Percentiles rank a stretch among this genome's conserved stretches.
Evolutionary conservation across 2,797 vertebrate genomes (phyloP).

Genomic region (Phoebastria nigripes): DNA sequence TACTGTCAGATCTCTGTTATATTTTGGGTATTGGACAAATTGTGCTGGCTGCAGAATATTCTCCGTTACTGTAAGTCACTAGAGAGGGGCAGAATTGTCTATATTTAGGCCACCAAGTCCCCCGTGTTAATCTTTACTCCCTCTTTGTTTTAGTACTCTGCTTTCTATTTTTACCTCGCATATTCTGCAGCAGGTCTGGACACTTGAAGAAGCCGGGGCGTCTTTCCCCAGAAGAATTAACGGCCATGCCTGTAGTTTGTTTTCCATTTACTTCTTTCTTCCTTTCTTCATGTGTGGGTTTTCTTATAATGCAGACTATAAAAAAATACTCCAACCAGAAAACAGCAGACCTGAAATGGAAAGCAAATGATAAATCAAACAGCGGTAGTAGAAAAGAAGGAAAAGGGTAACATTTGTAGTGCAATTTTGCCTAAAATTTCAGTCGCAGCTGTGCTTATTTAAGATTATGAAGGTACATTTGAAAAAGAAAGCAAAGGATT

Average conservation of each 20-base stretch:
- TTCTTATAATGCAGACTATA: background rate
- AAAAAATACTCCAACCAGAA: background rate
- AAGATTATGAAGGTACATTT: background rate
- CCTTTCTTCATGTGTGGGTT: background rate
- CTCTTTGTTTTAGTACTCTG: background rate
- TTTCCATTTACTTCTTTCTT: conserved; percentile 1
- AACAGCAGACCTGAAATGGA: background rate
- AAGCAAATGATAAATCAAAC: background rate
- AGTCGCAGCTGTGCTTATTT: background rate
- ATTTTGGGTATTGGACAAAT: conserved; percentile 46
- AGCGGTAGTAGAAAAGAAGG: background rate
- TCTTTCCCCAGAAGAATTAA: conserved; percentile 25
- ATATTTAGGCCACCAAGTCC: conserved; percentile 38
- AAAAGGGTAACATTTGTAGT: background rate
- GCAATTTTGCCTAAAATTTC: conserved; percentile 2
- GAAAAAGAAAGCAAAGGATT: background rate
- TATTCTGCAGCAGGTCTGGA: background rate
- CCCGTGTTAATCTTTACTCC: background rate
- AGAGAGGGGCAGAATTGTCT: conserved; percentile 2
- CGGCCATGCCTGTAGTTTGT: background rate
- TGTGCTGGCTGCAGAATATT: background rate
- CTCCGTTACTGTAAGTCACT: conserved; percentile 12
- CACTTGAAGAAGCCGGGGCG: background rate
- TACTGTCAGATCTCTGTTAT: conserved; percentile 10
- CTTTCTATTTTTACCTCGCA: background rate